Conservation (phyloP, 2,797 vertebrate species). For the Smutsia gigantea region DNA sequence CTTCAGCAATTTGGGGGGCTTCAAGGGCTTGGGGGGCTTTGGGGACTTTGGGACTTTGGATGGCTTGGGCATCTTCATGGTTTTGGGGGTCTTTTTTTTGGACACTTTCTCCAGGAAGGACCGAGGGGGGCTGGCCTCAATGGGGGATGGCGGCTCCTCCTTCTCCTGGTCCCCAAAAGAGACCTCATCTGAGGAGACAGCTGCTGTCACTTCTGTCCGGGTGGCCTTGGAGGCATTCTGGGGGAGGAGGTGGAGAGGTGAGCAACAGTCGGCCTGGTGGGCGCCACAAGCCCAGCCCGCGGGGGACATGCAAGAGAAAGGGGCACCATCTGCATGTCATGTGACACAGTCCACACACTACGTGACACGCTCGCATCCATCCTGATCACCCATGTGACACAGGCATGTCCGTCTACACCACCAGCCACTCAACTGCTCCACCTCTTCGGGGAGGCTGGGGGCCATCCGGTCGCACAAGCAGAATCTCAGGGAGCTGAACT, state of each 20-base stretch:
- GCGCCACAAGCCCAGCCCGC: neutral
- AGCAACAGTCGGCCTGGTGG: neutral
- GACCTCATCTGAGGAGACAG: slow-evolving; percentile 88
- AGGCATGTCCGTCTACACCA: neutral
- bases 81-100: slow-evolving; percentile 90
- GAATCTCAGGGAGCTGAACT: neutral
- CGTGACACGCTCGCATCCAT: too few relatives aligned
- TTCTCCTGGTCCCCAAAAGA: slow-evolving; percentile 87
- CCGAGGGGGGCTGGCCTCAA: slow-evolving; percentile 74
- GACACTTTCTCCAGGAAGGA: slow-evolving; percentile 87
- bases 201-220: slow-evolving; percentile 92
- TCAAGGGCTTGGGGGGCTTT: slow-evolving; percentile 88
- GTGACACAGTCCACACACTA: fast-evolving
- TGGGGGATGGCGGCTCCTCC: slow-evolving; percentile 91
- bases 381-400: neutral
- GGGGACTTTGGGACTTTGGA: slow-evolving; percentile 88
- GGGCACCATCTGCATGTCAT: too few relatives aligned
- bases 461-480: neutral
- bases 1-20: slow-evolving; percentile 87
- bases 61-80: slow-evolving; percentile 90
- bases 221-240: slow-evolving; percentile 94
- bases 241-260: neutral
- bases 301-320: neutral
- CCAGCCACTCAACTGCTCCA: neutral
- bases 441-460: neutral